Base-by-base conservation (phyloP, 2,797 vertebrate genomes). In the Bradypus variegatus region DNA sequence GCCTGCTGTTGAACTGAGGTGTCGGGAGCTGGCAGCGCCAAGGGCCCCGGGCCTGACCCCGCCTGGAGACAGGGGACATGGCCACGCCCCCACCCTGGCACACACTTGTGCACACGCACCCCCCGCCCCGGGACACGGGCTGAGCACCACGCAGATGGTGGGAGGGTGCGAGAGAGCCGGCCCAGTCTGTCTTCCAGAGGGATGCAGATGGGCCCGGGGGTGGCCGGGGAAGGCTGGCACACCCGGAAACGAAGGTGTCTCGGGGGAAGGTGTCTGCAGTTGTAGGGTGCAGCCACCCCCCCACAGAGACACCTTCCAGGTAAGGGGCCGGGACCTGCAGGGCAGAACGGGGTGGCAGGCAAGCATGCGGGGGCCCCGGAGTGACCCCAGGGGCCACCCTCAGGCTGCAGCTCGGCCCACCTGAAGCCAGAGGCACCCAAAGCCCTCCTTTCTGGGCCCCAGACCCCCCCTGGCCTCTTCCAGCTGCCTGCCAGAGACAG, bases 181-280 rank as follows among this genome's bases (percentile, higher is more conserved):
- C 87, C 91, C 95, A 95, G 93, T 95, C 95, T 95, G 94, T 96
- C 90, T 95, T 83, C 93, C 76, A 90, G 88, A 90, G 91, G 87
- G 88, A 92, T 90, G 93, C 96, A 96, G 95, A 96, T 96, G 96
- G 95, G 94, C 85, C 95, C 38, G 93, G 95, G 94, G 95, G 94
- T 91, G 91, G 95, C 89, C 92, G 4, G 41, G 73, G 80, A 88
- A 70, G 92, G 82, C 92, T 94, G 89, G 88, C 90, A 94, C 92
- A 95, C 93, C 95, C 70, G 88, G 95, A 95, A 95, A 92, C 65
- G 83, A 89, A 82, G 89, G 91, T 94, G 53, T 95, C 94, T 95
- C 93, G 50, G 87, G 86, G 79, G 62, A 92, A 81, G 50, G 84
- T 60, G 72, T 58, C 85, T 88, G 6, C 48, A 64, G 76, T 55